Evolutionary conservation across 2,888 invertebrate genomes (phyloP), one percentile per base, ranked within the genome.

Genomic region (Cosmia trapezina): DNA sequence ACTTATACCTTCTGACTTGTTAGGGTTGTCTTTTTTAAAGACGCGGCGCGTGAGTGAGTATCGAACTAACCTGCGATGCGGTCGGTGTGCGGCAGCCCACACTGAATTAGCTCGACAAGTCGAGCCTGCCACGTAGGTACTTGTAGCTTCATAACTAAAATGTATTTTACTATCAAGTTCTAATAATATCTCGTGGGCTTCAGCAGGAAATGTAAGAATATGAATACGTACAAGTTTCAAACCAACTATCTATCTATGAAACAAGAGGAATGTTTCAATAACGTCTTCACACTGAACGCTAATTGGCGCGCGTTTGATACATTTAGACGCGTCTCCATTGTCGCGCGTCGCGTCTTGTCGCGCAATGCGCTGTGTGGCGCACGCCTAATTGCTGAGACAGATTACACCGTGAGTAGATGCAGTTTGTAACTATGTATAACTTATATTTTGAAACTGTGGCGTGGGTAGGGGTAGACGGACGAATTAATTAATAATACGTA

Each of bases 231-330:
- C 47, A 81, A 60, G 62, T 70, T 66, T 51, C 54, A 47, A 67
- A 61, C 28, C 70, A 79, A 77, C 68, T 77, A 68, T 43, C 19
- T 62, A 68, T 79, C 63, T 67, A 60, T 62, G 53, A 59, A 70
- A 83, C 56, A 83, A 78, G 73, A 73, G 41, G 60, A 53, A 45
- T 43, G 61, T 66, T 67, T 83, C 28, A 83, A 57, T 83, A 70
- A 60, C 19, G 69, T 41, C 53, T 47, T 63, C 51, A 63, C 45
- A 28, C 45, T 57, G 66, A 73, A 62, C 53, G 66, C 59, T 73
- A 83, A 80, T 80, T 79, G 57, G 56, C 45, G 64, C 80, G 79
- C 37, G 28, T 73, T 66, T 82, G 69, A 22, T 47, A 59, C 54
- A 37, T 57, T 56, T n/a, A 47, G 49, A n/a, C 67, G 77, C 60